Conservation (phyloP, 92 coral and sea anemone species). For the Micromussa lordhowensis region DNA sequence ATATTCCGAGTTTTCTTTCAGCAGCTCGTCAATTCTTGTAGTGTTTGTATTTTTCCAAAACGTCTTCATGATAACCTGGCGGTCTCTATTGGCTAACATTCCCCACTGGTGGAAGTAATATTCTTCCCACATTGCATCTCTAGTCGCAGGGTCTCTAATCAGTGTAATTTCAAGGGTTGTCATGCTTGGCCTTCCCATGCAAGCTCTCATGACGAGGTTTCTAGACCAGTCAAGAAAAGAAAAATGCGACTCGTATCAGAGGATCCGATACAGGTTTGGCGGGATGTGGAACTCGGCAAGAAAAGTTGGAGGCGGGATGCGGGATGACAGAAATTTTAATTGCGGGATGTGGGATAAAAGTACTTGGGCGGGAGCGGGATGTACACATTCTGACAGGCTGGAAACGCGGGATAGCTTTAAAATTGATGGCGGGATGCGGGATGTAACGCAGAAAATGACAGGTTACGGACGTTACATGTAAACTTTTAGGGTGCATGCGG, state of each 20-base stretch:
- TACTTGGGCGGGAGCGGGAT: too few species aligned
- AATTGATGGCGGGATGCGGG: too few species aligned
- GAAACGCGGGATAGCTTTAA: too few species aligned
- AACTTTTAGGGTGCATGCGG: too few species aligned
- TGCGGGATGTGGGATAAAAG: too few species aligned
- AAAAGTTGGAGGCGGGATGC: too few species aligned
- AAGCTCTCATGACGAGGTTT: neutral
- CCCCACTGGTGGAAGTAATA: slow-evolving; percentile 13
- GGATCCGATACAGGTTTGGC: too few species aligned
- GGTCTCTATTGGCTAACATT: slow-evolving; percentile 14
- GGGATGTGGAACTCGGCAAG: too few species aligned
- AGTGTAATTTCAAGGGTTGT: slow-evolving; percentile 1
- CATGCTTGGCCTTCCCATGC: neutral
- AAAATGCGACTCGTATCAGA: neutral
- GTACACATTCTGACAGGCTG: too few species aligned
- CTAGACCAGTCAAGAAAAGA: neutral
- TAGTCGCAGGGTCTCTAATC: neutral
- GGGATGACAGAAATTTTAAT: too few species aligned
- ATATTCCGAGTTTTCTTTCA: slow-evolving; percentile 22
- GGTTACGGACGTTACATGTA: too few species aligned
- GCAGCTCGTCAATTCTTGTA: slow-evolving; percentile 16
- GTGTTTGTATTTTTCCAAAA: slow-evolving; percentile 16
- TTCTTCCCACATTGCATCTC: slow-evolving; percentile 26
- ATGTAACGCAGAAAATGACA: too few species aligned
- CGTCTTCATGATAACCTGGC: neutral